phyloP scores from a whole-genome alignment of 1,140 invertebrate species.

The Drosophila grimshawi region DNA sequence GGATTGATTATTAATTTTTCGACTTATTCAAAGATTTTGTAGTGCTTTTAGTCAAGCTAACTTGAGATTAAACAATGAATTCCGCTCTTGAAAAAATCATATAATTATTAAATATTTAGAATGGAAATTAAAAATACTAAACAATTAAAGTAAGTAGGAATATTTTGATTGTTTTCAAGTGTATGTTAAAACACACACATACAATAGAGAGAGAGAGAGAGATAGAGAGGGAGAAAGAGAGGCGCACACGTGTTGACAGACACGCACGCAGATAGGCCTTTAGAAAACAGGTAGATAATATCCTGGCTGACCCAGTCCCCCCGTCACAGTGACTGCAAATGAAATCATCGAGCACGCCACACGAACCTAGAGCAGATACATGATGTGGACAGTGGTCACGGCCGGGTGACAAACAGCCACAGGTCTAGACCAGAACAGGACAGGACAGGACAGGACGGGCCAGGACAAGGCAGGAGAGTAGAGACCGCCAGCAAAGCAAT shows the following conservation, averaged over 20 bases:
- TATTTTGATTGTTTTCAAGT: neutral
- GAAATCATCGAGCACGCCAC: conserved; percentile 67
- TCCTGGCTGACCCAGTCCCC: neutral
- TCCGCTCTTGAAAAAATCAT: too few relatives aligned
- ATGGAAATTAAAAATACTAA: too few relatives aligned
- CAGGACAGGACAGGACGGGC: neutral
- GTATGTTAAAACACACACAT: conserved; percentile 4
- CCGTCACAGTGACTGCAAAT: conserved; percentile 59
- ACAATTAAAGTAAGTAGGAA: too few relatives aligned
- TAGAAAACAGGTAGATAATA: conserved; percentile 47
- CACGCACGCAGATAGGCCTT: conserved; percentile 24
- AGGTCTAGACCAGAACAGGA: conserved; percentile 34
- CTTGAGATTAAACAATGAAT: too few relatives aligned
- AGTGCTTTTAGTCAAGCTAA: too few relatives aligned
- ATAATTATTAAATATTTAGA: too few relatives aligned
- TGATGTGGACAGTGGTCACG: conserved; percentile 62
- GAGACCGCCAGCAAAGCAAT: conserved; percentile 32
- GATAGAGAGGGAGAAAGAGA: neutral
- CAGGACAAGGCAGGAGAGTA: neutral
- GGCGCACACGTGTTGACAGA: conserved; percentile 36
- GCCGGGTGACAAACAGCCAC: conserved; percentile 61
- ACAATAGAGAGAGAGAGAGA: neutral
- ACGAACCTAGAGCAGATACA: neutral
- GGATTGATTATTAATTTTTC: too few relatives aligned
- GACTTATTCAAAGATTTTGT: too few relatives aligned